phyloP scores from a whole-genome alignment of 2,113 vertebrate species.

The Piaya cayana region DNA sequence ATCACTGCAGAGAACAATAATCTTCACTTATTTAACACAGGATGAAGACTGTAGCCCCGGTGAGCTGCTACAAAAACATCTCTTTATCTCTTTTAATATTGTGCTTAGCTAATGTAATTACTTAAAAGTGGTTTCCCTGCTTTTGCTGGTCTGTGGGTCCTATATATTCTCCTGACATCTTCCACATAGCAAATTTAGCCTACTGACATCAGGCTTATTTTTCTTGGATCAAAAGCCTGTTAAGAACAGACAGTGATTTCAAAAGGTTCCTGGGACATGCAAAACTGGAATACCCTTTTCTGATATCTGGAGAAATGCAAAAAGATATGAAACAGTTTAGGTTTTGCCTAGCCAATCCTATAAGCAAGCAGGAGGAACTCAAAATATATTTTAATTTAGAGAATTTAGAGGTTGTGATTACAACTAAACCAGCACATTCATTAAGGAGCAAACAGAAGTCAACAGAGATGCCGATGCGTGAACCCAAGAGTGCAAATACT shows the following conservation, averaged over 20 bases:
- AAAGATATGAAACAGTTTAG: not conserved
- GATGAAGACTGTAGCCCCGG: not conserved
- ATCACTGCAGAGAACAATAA: not conserved
- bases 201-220: not conserved
- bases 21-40: not conserved
- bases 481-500: not conserved
- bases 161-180: not conserved
- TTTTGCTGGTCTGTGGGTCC: not conserved
- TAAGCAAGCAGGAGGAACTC: not conserved
- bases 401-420: not conserved
- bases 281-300: not conserved
- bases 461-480: rapidly evolving
- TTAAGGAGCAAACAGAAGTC: not conserved
- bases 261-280: not conserved
- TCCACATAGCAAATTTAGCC: not conserved
- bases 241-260: not conserved
- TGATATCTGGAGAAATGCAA: not conserved
- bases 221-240: not conserved
- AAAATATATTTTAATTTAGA: not conserved
- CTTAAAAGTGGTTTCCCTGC: not conserved
- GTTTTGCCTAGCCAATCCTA: not conserved
- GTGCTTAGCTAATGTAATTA: not conserved
- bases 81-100: not conserved
- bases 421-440: too few species aligned
- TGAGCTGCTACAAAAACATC: not conserved